These are phyloP conservation scores for Eristalis pertinax DNA, from an alignment of 2,888 invertebrate genomes.

Conservation along the genomic window DNA sequence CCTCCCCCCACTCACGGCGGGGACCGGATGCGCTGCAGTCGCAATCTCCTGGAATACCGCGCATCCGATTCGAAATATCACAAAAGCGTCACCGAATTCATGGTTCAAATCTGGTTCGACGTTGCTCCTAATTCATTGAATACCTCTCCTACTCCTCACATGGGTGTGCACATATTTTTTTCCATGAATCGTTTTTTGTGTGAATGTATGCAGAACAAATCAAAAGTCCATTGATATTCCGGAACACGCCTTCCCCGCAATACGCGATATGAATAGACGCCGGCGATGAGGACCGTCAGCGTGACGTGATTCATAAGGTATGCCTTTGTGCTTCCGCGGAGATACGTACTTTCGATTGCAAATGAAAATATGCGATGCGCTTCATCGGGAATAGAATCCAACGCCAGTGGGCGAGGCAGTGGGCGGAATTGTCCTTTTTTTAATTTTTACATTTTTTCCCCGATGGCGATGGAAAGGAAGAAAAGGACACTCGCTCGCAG, in stretches of 20 bases:
- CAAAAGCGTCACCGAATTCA: not conserved
- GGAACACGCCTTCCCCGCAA: not conserved
- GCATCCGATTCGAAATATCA: not conserved
- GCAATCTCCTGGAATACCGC: not conserved
- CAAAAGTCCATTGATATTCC: slow-evolving; percentile 25
- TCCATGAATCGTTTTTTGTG: not conserved
- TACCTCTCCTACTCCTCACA: not conserved
- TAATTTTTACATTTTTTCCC: not conserved
- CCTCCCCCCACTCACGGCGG: not conserved
- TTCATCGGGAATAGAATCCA: slow-evolving; percentile 13
- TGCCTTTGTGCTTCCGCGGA: not conserved
- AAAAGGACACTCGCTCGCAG: slow-evolving; percentile 3
- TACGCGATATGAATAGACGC: not conserved
- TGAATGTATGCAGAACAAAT: slow-evolving; percentile 23
- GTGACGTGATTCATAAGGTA: not conserved
- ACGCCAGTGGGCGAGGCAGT: not conserved
- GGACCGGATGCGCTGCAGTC: not conserved
- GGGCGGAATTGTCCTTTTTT: not conserved
- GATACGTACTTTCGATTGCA: slow-evolving; percentile 4
- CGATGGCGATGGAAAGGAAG: not conserved
- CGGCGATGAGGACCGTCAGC: not conserved
- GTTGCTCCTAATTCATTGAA: not conserved
- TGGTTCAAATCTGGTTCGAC: not conserved
- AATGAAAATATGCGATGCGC: slow-evolving; percentile 18
- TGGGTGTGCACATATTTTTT: not conserved